phyloP scores from a whole-genome alignment of 2,113 vertebrate species.

The Xiphias gladius region DNA sequence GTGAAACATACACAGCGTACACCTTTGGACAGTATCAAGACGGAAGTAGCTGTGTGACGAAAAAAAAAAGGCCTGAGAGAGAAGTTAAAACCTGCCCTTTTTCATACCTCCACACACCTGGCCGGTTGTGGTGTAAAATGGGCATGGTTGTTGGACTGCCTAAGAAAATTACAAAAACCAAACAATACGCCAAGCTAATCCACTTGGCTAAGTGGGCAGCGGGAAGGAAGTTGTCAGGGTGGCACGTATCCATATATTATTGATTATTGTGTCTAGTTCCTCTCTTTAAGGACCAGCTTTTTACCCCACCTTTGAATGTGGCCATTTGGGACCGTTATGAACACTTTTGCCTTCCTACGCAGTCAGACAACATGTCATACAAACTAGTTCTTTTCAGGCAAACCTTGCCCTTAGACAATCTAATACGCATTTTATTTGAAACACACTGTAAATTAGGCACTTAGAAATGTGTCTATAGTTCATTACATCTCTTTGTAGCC shows the following conservation, averaged over 20 bases:
- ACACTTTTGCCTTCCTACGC: no score
- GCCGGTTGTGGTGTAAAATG: no score
- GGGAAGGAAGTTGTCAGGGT: background rate
- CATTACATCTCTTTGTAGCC: background rate
- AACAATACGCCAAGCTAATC: background rate
- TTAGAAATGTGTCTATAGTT: background rate
- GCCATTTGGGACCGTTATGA: background rate
- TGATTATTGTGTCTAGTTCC: background rate
- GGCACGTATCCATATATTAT: no score
- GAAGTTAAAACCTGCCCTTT: no score
- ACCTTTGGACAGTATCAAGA: no score
- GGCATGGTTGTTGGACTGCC: no score
- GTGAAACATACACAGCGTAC: no score
- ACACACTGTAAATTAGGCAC: background rate
- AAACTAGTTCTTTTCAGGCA: background rate
- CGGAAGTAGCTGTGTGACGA: no score
- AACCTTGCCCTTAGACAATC: background rate
- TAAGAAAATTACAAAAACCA: background rate
- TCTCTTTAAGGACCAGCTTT: background rate
- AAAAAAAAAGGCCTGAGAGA: no score
- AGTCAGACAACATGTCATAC: background rate
- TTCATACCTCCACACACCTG: no score
- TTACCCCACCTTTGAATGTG: background rate
- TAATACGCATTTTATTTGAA: background rate
- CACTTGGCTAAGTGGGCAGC: background rate